These are phyloP conservation scores for Eptatretus atami DNA, from an alignment of 2,797 vertebrate species.

Conservation along the genomic window DNA sequence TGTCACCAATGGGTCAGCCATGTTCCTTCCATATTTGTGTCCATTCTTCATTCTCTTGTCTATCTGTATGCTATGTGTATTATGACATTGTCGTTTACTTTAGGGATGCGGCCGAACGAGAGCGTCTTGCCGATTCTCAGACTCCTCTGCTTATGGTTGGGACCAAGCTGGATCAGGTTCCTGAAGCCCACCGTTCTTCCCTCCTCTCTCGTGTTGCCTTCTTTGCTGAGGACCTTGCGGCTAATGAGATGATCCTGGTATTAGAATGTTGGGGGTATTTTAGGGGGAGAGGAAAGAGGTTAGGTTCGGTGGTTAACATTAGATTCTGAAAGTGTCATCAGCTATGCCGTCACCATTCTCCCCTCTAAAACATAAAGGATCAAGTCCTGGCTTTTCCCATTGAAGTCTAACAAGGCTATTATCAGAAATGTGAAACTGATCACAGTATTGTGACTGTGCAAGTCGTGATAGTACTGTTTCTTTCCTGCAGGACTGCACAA, in stretches of 20 bases:
- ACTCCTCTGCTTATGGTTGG: constrained; percentile 72
- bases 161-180: constrained; percentile 87
- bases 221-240: constrained; percentile 81
- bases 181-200: constrained; percentile 55
- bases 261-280: too few species aligned
- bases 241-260: constrained; percentile 89
- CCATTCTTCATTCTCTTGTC: background rate
- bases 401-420: too few species aligned
- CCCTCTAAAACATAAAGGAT: too few species aligned
- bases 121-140: constrained; percentile 74
- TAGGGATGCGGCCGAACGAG: constrained; percentile 74
- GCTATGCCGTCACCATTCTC: too few species aligned
- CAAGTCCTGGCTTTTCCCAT: too few species aligned
- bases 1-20: constrained; percentile 56
- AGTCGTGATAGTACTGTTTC: too few species aligned
- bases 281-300: too few species aligned
- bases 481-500: constrained; percentile 51
- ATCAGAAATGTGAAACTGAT: too few species aligned
- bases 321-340: too few species aligned
- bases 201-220: constrained; percentile 66
- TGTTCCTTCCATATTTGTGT: background rate
- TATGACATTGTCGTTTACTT: constrained; percentile 3
- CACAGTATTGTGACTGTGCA: too few species aligned
- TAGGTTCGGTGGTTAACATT: too few species aligned
- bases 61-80: too few species aligned